phyloP scores from a whole-genome alignment of 2,888 invertebrate species.

The Netelia inedita region DNA sequence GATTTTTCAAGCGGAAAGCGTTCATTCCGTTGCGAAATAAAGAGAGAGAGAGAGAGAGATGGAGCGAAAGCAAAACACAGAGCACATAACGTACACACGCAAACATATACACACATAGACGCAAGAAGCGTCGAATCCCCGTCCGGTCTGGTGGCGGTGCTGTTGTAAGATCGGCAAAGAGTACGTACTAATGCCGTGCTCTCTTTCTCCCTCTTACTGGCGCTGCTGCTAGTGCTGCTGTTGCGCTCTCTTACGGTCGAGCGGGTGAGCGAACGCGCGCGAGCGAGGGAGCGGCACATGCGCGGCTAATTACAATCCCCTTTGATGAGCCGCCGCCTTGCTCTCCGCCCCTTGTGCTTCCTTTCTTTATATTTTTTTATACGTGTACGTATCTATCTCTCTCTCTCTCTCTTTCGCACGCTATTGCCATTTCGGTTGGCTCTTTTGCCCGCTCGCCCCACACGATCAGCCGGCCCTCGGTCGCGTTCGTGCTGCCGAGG shows the following conservation, averaged over 20 bases:
- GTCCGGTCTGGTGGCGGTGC: constrained; percentile 43
- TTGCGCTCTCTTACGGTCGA: constrained; percentile 54
- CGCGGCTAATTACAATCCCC: constrained; percentile 81
- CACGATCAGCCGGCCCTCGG: constrained; percentile 54
- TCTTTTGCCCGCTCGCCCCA: constrained; percentile 49
- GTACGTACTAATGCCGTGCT: constrained; percentile 1
- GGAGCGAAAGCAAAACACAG: constrained; percentile 28
- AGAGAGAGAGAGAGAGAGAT: constrained; percentile 28
- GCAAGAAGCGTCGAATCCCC: constrained; percentile 53
- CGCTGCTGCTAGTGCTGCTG: background rate
- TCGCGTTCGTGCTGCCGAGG: constrained; percentile 58
- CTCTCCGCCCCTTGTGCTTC: constrained; percentile 66
- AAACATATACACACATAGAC: background rate
- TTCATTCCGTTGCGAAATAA: constrained; percentile 45
- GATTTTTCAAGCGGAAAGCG: constrained; percentile 42
- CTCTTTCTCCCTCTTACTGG: constrained; percentile 10
- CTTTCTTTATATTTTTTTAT: constrained; percentile 58
- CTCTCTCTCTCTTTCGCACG: constrained; percentile 29
- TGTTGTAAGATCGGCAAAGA: constrained; percentile 16
- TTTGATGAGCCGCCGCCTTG: constrained; percentile 77
- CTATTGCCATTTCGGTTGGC: constrained; percentile 28
- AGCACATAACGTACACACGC: constrained; percentile 13
- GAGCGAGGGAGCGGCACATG: constrained; percentile 77
- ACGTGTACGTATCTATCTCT: constrained; percentile 47
- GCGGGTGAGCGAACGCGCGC: constrained; percentile 65